These are phyloP conservation scores for Brachirus orientalis DNA, from an alignment of 2,113 vertebrate genomes.

Conservation along the genomic window DNA sequence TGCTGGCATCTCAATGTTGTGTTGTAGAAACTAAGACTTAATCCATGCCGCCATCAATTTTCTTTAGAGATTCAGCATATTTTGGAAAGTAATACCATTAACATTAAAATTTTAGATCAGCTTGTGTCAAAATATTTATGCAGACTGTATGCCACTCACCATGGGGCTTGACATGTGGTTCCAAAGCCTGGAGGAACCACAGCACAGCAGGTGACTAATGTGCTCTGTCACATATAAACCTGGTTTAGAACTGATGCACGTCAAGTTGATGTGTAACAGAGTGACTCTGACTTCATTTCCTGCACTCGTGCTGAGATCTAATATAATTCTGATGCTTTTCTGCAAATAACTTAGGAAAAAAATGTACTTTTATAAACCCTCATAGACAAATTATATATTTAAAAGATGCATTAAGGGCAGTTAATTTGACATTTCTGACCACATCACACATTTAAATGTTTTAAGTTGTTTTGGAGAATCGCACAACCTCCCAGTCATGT, in stretches of 20 bases:
- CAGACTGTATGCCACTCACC: slow-evolving; percentile 34
- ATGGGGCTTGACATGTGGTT: slow-evolving; percentile 23
- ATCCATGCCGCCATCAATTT: slow-evolving; percentile 20
- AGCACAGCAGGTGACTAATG: slow-evolving; percentile 24
- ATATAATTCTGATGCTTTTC: not conserved
- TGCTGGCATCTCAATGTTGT: slow-evolving; percentile 14
- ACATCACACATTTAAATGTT: no score
- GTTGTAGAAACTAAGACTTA: slow-evolving; percentile 13
- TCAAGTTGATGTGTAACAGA: slow-evolving; percentile 18
- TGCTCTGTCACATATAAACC: slow-evolving; percentile 24
- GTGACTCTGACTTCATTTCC: not conserved
- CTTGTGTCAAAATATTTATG: slow-evolving; percentile 38
- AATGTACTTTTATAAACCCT: no score
- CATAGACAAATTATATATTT: no score
- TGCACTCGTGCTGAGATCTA: not conserved
- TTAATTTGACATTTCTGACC: no score
- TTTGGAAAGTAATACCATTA: slow-evolving; percentile 37
- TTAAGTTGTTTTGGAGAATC: no score
- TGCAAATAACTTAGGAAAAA: no score
- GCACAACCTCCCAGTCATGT: no score
- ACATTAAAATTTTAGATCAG: slow-evolving; percentile 47
- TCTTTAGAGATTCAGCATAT: slow-evolving; percentile 44
- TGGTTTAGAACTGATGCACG: slow-evolving; percentile 15
- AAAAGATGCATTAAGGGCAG: no score
- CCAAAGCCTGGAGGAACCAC: slow-evolving; percentile 21